Evolutionary conservation across 2,113 vertebrate genomes (phyloP).

Genomic region (Ancistrus triradiatus): DNA sequence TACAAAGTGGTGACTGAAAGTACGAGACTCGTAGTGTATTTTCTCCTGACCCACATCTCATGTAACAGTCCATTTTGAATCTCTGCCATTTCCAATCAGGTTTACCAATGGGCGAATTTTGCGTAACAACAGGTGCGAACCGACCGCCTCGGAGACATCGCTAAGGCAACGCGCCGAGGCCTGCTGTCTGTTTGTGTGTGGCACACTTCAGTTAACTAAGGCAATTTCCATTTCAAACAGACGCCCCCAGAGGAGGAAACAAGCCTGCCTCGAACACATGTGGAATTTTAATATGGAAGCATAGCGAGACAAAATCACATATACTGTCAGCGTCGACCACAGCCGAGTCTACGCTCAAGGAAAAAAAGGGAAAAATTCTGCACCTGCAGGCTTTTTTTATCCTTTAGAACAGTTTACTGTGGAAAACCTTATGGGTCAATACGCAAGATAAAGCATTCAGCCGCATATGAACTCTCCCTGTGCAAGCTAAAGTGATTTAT

Average conservation of each 20-base stretch:
- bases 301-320: background rate
- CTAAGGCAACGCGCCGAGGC: slow-evolving; percentile 25
- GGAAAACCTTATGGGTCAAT: background rate
- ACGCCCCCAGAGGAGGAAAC: slow-evolving; percentile 28
- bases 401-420: background rate
- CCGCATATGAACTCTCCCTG: background rate
- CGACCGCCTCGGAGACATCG: slow-evolving; percentile 3
- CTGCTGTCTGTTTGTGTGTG: slow-evolving; percentile 32
- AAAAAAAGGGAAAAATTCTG: background rate
- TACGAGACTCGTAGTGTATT: no score
- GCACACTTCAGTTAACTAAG: slow-evolving; percentile 37
- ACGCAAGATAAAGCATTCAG: slow-evolving; percentile 1
- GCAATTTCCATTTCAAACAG: slow-evolving; percentile 48
- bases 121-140: slow-evolving; percentile 8
- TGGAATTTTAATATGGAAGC: slow-evolving; percentile 37
- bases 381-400: background rate
- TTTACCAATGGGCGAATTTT: no score
- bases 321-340: background rate
- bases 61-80: no score
- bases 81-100: no score
- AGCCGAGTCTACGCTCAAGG: background rate
- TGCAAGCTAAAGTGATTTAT: background rate
- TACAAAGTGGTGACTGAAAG: no score
- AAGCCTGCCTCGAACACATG: slow-evolving; percentile 36
- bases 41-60: no score